Base-by-base conservation (phyloP, 2,888 invertebrate genomes). In the Chirona hameri region DNA sequence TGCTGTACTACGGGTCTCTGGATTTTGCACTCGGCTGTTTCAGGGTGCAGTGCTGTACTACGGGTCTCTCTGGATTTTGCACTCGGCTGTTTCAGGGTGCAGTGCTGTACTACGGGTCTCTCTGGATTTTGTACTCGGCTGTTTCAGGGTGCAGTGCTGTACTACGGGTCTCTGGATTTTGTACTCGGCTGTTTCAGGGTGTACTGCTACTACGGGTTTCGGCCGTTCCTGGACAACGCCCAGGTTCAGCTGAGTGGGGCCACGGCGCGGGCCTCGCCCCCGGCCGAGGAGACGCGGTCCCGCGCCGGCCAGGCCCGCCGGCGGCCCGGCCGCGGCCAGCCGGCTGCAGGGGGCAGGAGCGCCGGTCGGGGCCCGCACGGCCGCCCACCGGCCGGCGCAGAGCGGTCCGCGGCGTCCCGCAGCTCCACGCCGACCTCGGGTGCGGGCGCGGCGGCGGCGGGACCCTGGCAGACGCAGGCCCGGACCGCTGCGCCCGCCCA, bases 201-300 rank as follows among this genome's bases (percentile, higher is more conserved):
- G 76, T 76, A 24, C 39, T 76, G 76, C 76, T 76, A 76, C 76
- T 76, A 46, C 76, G 76, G 76, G 21, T 39, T 76, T 24, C 76
- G 39, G 76, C 76, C 76, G 24, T 76, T 76, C 46, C 46, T 76
- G 24, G 46, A 76, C 24, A 76, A 76, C 76, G 76, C 76, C 2
- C 76, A 76, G 46, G 76, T 76, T 39, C 24, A 46, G 12, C 76
- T 76, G 46, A 10, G 76, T 5, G 76, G 46, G 10, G 29, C 14
- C 14, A 3, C 31, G 15, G 5, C 72, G 18, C 72, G 72, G 5
- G 3, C 9, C 18, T 14, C 31, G 5, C 14, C 18, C 15, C 15
- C 31, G 31, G 18, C 31, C 29, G 72, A 27, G 31, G 31, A 27
- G 31, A 0, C 72, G 18, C 14, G 31, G 18, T 1, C 72, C 2